Conservation (phyloP, 2,113 vertebrate species). For the Etia nguti region DNA sequence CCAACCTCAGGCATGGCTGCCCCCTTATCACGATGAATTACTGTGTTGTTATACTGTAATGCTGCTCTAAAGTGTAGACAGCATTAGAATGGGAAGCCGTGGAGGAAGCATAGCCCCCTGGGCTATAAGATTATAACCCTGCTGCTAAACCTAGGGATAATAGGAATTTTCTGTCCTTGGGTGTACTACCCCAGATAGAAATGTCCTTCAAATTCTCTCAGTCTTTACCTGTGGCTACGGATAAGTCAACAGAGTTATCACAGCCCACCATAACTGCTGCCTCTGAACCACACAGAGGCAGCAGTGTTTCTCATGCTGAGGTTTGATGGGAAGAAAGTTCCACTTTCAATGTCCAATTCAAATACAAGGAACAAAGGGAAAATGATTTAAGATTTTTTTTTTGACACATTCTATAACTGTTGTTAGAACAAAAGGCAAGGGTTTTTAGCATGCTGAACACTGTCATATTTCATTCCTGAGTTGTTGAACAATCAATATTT, state of each 20-base stretch:
- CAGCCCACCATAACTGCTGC: background rate
- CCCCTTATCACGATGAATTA: slow-evolving; percentile 37
- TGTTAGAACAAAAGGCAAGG: background rate
- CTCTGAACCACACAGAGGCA: background rate
- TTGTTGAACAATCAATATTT: background rate
- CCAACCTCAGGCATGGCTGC: slow-evolving; percentile 14
- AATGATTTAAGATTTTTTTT: background rate
- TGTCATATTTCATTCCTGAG: background rate
- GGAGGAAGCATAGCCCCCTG: slow-evolving; percentile 1
- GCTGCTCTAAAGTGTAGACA: slow-evolving; percentile 20
- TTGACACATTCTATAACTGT: background rate
- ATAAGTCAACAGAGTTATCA: slow-evolving; percentile 6
- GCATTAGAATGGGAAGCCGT: slow-evolving; percentile 5
- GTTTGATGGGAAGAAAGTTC: background rate
- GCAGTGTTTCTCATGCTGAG: background rate
- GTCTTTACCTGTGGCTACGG: slow-evolving; percentile 35
- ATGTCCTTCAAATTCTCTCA: slow-evolving; percentile 50
- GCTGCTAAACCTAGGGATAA: slow-evolving; percentile 42
- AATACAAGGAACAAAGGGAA: background rate
- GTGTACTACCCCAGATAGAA: slow-evolving; percentile 12
- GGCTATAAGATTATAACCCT: slow-evolving; percentile 31
- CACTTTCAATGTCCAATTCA: background rate
- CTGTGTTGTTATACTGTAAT: slow-evolving; percentile 31
- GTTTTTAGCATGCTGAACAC: background rate
- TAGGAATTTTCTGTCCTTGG: slow-evolving; percentile 44